Evolutionary conservation across 1,140 invertebrate species (phyloP).

Genomic region (Drosophila nasuta): DNA sequence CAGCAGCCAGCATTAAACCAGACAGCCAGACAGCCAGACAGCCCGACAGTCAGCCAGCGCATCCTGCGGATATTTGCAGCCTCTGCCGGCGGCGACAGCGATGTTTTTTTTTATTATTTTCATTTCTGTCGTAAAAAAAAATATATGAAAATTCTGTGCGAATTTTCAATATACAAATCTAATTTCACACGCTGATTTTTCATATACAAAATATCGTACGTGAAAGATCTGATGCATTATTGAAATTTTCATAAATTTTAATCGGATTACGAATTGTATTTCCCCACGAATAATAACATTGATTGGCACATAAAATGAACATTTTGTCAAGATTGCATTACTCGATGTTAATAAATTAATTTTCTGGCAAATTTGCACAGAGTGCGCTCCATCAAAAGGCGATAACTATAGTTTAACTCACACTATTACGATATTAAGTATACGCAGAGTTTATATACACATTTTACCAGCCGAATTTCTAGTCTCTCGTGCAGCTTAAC

Average conservation of each 20-base stretch:
- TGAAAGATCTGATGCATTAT: neutral
- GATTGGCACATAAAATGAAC: neutral
- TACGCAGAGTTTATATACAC: neutral
- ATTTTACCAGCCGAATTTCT: neutral
- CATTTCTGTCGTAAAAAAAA: conserved; percentile 9
- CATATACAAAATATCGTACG: neutral
- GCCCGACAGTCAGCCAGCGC: conserved; percentile 31
- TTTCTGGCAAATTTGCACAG: neutral
- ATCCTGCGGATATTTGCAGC: conserved; percentile 74
- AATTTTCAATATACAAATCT: conserved; percentile 15
- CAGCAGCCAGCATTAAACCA: neutral
- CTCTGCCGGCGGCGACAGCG: neutral
- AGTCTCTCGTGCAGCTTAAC: neutral
- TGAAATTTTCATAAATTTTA: conserved; percentile 14
- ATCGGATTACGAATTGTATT: conserved; percentile 18
- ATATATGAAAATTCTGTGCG: neutral
- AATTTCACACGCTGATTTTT: conserved; percentile 12
- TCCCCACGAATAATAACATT: conserved; percentile 3
- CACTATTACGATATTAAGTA: too few relatives aligned
- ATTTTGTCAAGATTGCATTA: neutral
- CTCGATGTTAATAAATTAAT: neutral
- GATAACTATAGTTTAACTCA: neutral
- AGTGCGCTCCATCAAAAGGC: neutral
- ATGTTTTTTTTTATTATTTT: conserved; percentile 12
- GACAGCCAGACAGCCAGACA: neutral